Conservation (phyloP, 2,113 vertebrate genomes). For the Plectropomus leopardus region DNA sequence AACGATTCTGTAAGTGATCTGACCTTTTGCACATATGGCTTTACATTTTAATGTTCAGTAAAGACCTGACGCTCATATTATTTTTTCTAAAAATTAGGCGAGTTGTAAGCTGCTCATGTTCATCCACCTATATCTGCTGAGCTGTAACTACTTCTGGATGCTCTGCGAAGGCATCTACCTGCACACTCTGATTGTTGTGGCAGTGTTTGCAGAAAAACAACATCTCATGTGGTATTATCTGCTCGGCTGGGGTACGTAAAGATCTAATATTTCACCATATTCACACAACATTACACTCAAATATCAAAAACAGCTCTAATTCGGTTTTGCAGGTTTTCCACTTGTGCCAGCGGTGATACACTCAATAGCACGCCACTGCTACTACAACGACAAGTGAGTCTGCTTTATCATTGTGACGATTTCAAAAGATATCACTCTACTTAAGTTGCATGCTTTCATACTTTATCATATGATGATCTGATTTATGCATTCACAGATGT, state of each 20-base stretch:
- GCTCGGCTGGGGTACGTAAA: slow-evolving; percentile 91
- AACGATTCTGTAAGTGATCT: slow-evolving; percentile 90
- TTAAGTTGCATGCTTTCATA: rapidly evolving
- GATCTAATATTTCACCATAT: rapidly evolving
- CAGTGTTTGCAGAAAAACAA: slow-evolving; percentile 97
- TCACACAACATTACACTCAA: background rate
- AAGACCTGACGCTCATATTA: rapidly evolving
- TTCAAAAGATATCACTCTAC: background rate
- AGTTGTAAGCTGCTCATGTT: slow-evolving; percentile 94
- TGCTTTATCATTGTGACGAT: background rate
- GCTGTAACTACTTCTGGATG: slow-evolving; percentile 99
- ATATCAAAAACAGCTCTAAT: background rate
- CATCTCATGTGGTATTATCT: slow-evolving; percentile 97
- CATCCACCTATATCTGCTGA: slow-evolving; percentile 92
- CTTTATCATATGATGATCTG: background rate
- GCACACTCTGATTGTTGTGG: slow-evolving; percentile 97
- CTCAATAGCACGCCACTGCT: slow-evolving; percentile 90
- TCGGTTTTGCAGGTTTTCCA: slow-evolving; percentile 89
- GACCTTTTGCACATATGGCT: background rate
- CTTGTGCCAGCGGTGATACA: slow-evolving; percentile 93
- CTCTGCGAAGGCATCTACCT: slow-evolving; percentile 98
- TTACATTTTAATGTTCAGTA: background rate
- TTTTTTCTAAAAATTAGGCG: slow-evolving; percentile 84
- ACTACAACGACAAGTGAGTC: slow-evolving; percentile 96
- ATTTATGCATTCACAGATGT: slow-evolving; percentile 84